Evolutionary conservation across 2,888 invertebrate species (phyloP).

Genomic region (Cinara cedri): DNA sequence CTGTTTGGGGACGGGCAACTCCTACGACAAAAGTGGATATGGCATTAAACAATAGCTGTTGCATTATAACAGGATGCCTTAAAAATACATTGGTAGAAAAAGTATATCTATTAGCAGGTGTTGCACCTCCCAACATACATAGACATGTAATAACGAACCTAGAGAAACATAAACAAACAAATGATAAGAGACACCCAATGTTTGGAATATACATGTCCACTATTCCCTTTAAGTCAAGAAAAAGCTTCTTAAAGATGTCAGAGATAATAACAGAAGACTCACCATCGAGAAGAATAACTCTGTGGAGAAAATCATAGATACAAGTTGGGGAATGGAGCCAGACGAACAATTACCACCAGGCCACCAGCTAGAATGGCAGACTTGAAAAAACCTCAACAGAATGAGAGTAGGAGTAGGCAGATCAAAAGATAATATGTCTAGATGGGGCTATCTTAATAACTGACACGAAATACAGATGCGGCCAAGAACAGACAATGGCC

Average conservation of each 20-base stretch:
- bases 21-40: slow-evolving; percentile 49
- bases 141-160: too few relatives aligned
- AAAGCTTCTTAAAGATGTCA: not conserved
- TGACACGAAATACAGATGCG: not conserved
- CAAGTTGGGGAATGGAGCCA: slow-evolving; percentile 5
- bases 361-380: not conserved
- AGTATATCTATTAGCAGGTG: too few relatives aligned
- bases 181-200: too few relatives aligned
- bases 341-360: not conserved
- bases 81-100: too few relatives aligned
- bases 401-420: not conserved
- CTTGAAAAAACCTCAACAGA: slow-evolving; percentile 2
- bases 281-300: not conserved
- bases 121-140: too few relatives aligned
- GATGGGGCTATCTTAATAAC: too few relatives aligned
- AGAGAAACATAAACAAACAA: too few relatives aligned
- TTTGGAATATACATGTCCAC: too few relatives aligned
- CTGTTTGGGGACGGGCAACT: too few relatives aligned
- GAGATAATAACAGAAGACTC: not conserved
- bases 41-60: not conserved
- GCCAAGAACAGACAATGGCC: slow-evolving; percentile 6
- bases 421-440: slow-evolving; percentile 5
- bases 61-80: not conserved
- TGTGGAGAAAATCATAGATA: slow-evolving; percentile 6
- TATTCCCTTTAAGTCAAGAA: not conserved